A percentile compares a stretch with the other conserved stretches of the same genome.
These are phyloP conservation scores for Scomber colias DNA, from an alignment of 2,113 vertebrate genomes.

Conservation along the genomic window DNA sequence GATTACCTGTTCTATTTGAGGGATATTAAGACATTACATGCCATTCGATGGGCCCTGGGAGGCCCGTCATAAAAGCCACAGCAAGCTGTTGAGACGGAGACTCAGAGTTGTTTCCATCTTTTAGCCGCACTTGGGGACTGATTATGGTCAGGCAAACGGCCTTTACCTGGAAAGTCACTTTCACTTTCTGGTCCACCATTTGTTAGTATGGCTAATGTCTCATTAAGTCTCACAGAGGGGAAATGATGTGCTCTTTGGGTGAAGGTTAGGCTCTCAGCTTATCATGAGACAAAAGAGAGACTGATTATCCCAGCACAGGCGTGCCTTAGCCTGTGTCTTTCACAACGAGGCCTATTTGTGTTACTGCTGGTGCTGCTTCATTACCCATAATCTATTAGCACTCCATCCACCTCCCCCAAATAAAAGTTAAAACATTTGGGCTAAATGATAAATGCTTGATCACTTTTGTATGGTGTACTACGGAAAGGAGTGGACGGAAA, in stretches of 20 bases:
- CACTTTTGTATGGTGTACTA: constrained; percentile 60
- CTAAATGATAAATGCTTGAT: constrained; percentile 77
- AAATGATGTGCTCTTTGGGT: constrained; percentile 78
- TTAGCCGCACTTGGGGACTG: constrained; percentile 78
- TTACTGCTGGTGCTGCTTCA: constrained; percentile 74
- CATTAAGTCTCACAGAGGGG: constrained; percentile 79
- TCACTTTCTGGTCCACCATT: constrained; percentile 76
- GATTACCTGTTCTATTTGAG: constrained; percentile 80
- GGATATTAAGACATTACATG: constrained; percentile 77
- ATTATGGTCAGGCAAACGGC: constrained; percentile 75
- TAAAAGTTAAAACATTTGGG: constrained; percentile 77
- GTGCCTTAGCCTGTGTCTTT: constrained; percentile 55
- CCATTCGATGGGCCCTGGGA: constrained; percentile 68
- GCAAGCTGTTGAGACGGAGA: constrained; percentile 78
- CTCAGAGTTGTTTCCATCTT: constrained; percentile 78
- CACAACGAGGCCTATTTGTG: constrained; percentile 76
- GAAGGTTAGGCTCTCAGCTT: constrained; percentile 76
- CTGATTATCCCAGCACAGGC: constrained; percentile 65
- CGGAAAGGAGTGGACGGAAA: constrained; percentile 56
- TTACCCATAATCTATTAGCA: constrained; percentile 79
- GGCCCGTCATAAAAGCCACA: constrained; percentile 77
- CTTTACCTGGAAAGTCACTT: constrained; percentile 83
- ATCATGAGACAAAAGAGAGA: constrained; percentile 75
- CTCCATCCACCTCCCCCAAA: constrained; percentile 65
- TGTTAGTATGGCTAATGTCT: constrained; percentile 81